A percentile compares a stretch with the other conserved stretches of the same genome.
These are phyloP conservation scores for Melanerpes formicivorus DNA, from an alignment of 2,113 vertebrate species.

Conservation along the genomic window DNA sequence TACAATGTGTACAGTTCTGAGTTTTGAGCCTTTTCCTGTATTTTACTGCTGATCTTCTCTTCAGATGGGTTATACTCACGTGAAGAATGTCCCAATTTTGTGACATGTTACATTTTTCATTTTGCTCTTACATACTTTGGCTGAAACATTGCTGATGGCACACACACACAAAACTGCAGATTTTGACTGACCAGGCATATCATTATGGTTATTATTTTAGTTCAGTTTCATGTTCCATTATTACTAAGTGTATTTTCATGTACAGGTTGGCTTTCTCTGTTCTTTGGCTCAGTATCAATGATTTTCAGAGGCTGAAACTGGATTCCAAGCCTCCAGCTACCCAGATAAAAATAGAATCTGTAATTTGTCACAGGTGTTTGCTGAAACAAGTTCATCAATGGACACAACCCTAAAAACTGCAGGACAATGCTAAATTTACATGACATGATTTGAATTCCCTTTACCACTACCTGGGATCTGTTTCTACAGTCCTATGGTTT, in stretches of 20 bases:
- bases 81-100: not conserved
- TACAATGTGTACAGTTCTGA: not conserved
- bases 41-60: conserved; percentile 24
- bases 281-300: conserved; percentile 4
- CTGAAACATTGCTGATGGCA: not conserved
- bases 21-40: not conserved
- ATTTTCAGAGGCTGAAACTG: conserved; percentile 21
- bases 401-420: not conserved
- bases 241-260: not conserved
- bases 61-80: not conserved
- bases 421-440: not conserved
- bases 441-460: not conserved
- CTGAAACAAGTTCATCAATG: not conserved
- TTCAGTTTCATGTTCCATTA: conserved; percentile 4
- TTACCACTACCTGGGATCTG: not conserved
- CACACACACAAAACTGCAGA: not conserved
- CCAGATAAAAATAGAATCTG: conserved; percentile 16
- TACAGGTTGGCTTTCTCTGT: not conserved
- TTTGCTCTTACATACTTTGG: not conserved
- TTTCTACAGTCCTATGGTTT: not conserved
- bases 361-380: conserved; percentile 55
- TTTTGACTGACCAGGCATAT: not conserved
- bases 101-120: not conserved
- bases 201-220: not conserved
- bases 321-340: conserved; percentile 19